Base-by-base conservation (phyloP, 2,797 vertebrate genomes). In the Protonibea diacanthus region DNA sequence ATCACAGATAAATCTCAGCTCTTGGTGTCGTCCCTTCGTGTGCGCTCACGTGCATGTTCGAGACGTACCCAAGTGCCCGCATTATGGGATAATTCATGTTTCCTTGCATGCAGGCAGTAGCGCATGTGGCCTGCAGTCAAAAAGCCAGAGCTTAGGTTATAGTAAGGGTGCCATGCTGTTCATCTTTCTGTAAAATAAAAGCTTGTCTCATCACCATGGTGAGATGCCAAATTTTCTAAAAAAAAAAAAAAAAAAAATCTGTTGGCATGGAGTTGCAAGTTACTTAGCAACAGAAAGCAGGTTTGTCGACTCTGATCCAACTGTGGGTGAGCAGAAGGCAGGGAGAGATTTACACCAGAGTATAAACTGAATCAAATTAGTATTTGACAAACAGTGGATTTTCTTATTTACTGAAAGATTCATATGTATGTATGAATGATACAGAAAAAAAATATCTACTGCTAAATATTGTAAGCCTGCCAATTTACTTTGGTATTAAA, bases 1-100 rank as follows among this genome's bases (percentile, higher is more conserved):
- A 95, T 95, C 90, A 93, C 73, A 88, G 85, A 93, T 91, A 89
- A 93, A 94, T 94, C 90, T 91, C 81, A 60, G 67, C 81, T 82
- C 66, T 78, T 49, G 72, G 71, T 86, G 80, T 88, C 72, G 42
- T 70, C 29, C 67, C 63, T 82, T 74, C 68, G 38, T 63, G 68
- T 33, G 57, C 52, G 23, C 72, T 15, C 56, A 45, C 56, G 57
- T 71, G 52, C 49, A 38, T 57, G 53, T 71, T 66, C 20, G 58
- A 64, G 74, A 53, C 7, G 8, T 66, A 74, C 64, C 61, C 27
- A 51, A 45, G 47, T 52, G 70, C 65, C 55, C 58, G 71, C 52
- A 2, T 61, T 42, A 45, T 20, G 40, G 71, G 61, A 66, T 74
- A 57, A 69, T 58, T 25, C 10, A 44, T 48, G 64, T 75, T 78